Evolutionary conservation across 2,797 vertebrate species (phyloP).

Genomic region (Sebastes nivosus): DNA sequence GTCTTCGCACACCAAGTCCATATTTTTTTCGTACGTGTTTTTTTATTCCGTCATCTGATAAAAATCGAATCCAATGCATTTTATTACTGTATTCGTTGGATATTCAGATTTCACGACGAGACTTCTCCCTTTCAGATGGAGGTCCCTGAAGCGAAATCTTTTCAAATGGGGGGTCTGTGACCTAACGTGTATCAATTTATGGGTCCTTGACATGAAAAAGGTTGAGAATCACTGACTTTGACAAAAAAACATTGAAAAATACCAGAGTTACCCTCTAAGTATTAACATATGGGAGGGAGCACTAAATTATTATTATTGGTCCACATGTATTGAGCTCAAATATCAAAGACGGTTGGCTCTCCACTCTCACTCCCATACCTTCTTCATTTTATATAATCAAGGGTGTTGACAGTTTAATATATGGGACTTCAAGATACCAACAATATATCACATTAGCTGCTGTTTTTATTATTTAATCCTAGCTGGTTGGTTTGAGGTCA

Average conservation of each 20-base stretch:
- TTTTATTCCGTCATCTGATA: too few species aligned
- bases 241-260: background rate
- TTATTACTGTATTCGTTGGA: too few species aligned
- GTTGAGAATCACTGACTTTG: background rate
- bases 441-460: background rate
- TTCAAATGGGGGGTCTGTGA: background rate
- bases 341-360: constrained; percentile 22
- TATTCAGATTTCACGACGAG: too few species aligned
- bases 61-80: too few species aligned
- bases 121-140: background rate
- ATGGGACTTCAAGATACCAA: background rate
- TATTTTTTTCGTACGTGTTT: too few species aligned
- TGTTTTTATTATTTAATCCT: background rate
- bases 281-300: constrained; percentile 39
- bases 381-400: constrained; percentile 8
- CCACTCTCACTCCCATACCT: background rate
- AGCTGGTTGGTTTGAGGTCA: background rate
- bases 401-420: constrained; percentile 17
- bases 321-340: constrained; percentile 34
- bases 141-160: background rate
- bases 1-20: too few species aligned
- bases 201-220: background rate
- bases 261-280: constrained; percentile 1
- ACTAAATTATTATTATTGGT: constrained; percentile 4
- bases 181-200: background rate